Evolutionary conservation across 2,888 invertebrate species (phyloP).

Genomic region (Stenodera caucasica): DNA sequence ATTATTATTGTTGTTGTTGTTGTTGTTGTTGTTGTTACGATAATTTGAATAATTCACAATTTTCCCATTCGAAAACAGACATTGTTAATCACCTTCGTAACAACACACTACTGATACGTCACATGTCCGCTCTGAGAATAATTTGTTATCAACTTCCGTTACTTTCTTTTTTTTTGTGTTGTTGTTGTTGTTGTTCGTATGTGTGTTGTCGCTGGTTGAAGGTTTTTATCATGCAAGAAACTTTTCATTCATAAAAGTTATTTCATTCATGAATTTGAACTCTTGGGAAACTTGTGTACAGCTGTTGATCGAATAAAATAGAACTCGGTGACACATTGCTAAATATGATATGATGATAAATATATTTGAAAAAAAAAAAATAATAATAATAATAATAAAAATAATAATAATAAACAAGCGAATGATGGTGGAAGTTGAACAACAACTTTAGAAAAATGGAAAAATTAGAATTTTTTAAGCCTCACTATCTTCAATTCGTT

Average conservation of each 20-base stretch:
- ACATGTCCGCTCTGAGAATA: constrained; percentile 7
- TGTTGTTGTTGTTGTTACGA: not conserved
- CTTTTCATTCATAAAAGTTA: constrained; percentile 26
- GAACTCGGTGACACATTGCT: constrained; percentile 8
- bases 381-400: not conserved
- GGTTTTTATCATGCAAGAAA: constrained; percentile 23
- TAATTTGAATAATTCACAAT: not conserved
- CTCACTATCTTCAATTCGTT: constrained; percentile 1
- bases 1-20: not conserved
- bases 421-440: not conserved
- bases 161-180: constrained; percentile 11
- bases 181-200: not conserved
- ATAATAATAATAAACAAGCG: not conserved
- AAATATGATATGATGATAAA: constrained; percentile 8
- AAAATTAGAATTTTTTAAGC: not conserved
- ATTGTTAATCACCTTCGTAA: constrained; percentile 5
- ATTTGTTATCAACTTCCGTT: constrained; percentile 26
- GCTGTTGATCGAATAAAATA: constrained; percentile 10
- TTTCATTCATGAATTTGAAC: constrained; percentile 25
- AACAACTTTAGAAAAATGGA: too few relatives aligned
- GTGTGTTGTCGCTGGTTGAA: constrained; percentile 6
- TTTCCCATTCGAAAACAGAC: constrained; percentile 6
- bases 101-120: constrained; percentile 2
- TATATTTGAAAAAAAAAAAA: not conserved
- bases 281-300: constrained; percentile 15